Evolutionary conservation across 2,797 vertebrate genomes (phyloP).

Genomic region (Gymnodraco acuticeps): DNA sequence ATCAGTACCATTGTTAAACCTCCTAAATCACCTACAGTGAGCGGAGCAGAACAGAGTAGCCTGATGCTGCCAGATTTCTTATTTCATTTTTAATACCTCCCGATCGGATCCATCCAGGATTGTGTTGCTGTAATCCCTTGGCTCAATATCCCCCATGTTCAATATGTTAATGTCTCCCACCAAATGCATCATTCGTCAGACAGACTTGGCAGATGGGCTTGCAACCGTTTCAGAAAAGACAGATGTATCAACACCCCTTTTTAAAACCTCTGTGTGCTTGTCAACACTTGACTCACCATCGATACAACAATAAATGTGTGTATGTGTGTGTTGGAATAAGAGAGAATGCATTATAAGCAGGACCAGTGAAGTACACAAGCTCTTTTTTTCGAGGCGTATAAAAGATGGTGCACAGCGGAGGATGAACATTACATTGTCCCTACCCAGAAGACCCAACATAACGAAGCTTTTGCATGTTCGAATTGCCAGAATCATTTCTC

Average conservation of each 20-base stretch:
- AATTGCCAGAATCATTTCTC: constrained; percentile 60
- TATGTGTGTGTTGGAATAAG: constrained; percentile 29
- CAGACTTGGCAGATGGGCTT: constrained; percentile 67
- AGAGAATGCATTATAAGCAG: constrained; percentile 24
- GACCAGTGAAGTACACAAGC: constrained; percentile 35
- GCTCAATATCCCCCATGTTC: constrained; percentile 75
- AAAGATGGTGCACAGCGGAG: constrained; percentile 47
- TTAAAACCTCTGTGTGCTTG: constrained; percentile 64
- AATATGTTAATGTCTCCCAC: constrained; percentile 79
- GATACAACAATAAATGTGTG: constrained; percentile 38
- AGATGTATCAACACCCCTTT: constrained; percentile 75
- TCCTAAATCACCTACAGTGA: constrained; percentile 72
- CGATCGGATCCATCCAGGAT: constrained; percentile 73
- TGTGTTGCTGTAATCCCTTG: constrained; percentile 76
- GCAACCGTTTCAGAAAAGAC: constrained; percentile 70
- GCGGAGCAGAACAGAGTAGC: constrained; percentile 58
- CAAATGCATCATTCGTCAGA: constrained; percentile 72
- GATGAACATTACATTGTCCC: constrained; percentile 64
- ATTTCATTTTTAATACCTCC: constrained; percentile 77
- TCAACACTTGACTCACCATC: constrained; percentile 50
- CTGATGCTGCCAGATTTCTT: constrained; percentile 65
- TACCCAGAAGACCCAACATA: constrained; percentile 68
- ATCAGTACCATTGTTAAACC: constrained; percentile 74
- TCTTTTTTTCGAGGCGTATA: constrained; percentile 46
- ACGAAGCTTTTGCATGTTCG: constrained; percentile 67